Evolutionary conservation across 2,888 invertebrate species (phyloP).

Genomic region (Parascotia fuliginaria): DNA sequence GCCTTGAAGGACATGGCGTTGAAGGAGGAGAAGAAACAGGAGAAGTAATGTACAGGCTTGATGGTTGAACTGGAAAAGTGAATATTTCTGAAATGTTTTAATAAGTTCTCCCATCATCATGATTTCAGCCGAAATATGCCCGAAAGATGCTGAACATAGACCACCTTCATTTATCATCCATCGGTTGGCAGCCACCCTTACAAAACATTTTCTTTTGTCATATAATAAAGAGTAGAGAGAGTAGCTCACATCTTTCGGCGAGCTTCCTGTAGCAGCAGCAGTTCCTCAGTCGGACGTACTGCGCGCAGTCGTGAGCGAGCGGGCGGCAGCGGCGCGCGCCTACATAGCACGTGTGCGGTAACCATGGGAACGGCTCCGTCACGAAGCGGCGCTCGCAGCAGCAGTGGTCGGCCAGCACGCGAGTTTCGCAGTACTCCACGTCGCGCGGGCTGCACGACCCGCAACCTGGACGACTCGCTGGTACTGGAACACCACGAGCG

Average conservation of each 20-base stretch:
- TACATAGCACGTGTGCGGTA: slow-evolving; percentile 89
- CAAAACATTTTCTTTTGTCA: too few species aligned
- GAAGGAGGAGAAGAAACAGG: too few species aligned
- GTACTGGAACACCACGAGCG: slow-evolving; percentile 48
- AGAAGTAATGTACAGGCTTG: too few species aligned
- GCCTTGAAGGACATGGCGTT: too few species aligned
- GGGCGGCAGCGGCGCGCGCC: slow-evolving; percentile 87
- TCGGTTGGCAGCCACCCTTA: too few species aligned
- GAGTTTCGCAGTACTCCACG: slow-evolving; percentile 87
- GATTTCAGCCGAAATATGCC: too few species aligned
- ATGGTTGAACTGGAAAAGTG: too few species aligned
- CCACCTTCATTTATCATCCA: too few species aligned
- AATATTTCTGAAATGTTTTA: too few species aligned
- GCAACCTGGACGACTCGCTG: slow-evolving; percentile 79
- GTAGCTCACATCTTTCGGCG: slow-evolving; percentile 85
- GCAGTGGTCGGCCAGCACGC: slow-evolving; percentile 84
- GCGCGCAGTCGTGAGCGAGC: slow-evolving; percentile 86
- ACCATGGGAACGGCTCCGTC: slow-evolving; percentile 88
- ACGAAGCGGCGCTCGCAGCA: slow-evolving; percentile 85
- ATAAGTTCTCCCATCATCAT: too few species aligned
- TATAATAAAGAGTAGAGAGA: neutral
- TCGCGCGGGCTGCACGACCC: slow-evolving; percentile 87
- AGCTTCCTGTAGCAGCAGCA: slow-evolving; percentile 88
- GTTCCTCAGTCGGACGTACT: slow-evolving; percentile 86
- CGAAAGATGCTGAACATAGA: too few species aligned